phyloP scores from a whole-genome alignment of 2,888 invertebrate species.

The Adela reaumurella region DNA sequence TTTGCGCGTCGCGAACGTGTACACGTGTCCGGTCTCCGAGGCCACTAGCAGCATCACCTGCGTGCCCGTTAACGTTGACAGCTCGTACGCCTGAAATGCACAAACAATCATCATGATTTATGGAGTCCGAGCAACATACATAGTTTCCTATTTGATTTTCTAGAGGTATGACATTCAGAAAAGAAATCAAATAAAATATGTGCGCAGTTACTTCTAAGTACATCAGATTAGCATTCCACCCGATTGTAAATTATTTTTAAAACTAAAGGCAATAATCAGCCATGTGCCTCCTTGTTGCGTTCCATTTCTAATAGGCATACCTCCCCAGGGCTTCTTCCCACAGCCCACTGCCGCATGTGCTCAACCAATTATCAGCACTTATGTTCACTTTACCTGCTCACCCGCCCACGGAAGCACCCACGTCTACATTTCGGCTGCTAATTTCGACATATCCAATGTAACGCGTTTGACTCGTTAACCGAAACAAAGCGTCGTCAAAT shows the following conservation, averaged over 20 bases:
- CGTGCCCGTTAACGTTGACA: conserved; percentile 97
- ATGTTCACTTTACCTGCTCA: background rate
- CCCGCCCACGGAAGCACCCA: background rate
- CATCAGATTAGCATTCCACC: too few species aligned
- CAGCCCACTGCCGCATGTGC: conserved; percentile 43
- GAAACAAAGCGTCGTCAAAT: background rate
- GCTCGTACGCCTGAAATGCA: conserved; percentile 89
- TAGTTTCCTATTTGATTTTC: too few species aligned
- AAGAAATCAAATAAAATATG: too few species aligned
- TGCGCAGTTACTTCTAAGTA: too few species aligned
- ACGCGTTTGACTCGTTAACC: background rate
- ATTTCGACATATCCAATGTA: background rate
- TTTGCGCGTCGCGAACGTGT: conserved; percentile 98
- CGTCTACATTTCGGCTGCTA: background rate
- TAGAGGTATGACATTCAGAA: too few species aligned
- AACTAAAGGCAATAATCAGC: too few species aligned
- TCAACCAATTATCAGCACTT: conserved; percentile 38
- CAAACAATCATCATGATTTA: too few species aligned
- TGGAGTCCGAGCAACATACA: too few species aligned
- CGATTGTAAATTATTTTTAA: too few species aligned
- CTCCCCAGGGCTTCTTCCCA: conserved; percentile 17
- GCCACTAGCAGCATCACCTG: conserved; percentile 99
- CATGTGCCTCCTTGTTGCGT: too few species aligned
- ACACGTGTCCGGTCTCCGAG: conserved; percentile 98
- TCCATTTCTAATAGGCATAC: too few species aligned